Conservation (phyloP, 2,113 vertebrate genomes). For the Xyliphius kryptos region DNA sequence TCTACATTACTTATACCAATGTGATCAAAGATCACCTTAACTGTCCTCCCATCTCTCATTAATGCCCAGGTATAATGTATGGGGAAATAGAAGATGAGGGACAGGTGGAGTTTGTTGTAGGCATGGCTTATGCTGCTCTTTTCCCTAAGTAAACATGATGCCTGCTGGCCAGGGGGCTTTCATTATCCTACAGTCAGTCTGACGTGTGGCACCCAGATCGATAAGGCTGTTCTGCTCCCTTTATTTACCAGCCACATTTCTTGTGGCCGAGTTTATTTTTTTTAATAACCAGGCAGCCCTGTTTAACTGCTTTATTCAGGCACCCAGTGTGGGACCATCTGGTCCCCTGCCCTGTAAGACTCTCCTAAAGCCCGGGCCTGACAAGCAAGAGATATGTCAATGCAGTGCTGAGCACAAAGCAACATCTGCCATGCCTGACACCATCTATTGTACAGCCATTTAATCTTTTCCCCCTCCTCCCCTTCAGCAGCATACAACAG, state of each 20-base stretch:
- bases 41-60: conserved; percentile 17
- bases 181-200: conserved; percentile 55
- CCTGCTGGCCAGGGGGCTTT: conserved; percentile 53
- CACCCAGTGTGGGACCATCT: conserved; percentile 80
- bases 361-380: conserved; percentile 82
- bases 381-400: conserved; percentile 96
- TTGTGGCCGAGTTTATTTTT: conserved; percentile 68
- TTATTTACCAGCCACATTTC: conserved; percentile 79
- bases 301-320: conserved; percentile 80
- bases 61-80: conserved; percentile 45
- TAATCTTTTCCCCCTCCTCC: conserved; percentile 94
- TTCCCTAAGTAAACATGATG: conserved; percentile 57
- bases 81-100: not conserved
- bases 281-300: conserved; percentile 57
- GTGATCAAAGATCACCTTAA: conserved; percentile 36
- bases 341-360: conserved; percentile 78
- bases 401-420: conserved; percentile 88
- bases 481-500: conserved; percentile 88
- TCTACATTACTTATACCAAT: conserved; percentile 7
- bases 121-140: conserved; percentile 49
- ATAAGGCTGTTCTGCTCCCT: conserved; percentile 59
- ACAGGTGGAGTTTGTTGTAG: conserved; percentile 23
- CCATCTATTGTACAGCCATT: conserved; percentile 92
- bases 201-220: conserved; percentile 62
- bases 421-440: conserved; percentile 98